Evolutionary conservation across 2,888 invertebrate genomes (phyloP).

Genomic region (Trachelus tabidus): DNA sequence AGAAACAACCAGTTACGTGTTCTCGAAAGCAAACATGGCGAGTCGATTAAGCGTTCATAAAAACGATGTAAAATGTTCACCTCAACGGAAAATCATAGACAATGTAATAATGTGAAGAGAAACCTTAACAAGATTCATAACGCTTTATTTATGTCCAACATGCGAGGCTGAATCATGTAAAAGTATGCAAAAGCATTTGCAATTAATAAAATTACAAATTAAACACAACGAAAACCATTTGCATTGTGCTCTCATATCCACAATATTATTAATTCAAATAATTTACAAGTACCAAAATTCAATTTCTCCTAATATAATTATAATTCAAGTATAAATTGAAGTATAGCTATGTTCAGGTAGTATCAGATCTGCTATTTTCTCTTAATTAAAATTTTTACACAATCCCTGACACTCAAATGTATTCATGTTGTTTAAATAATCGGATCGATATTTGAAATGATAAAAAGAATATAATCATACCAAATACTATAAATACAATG

Average conservation of each 20-base stretch:
- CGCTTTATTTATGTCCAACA: neutral
- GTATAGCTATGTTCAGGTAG: neutral
- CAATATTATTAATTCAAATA: neutral
- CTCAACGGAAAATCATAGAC: neutral
- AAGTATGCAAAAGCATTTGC: neutral
- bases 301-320: no score
- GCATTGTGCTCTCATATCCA: neutral
- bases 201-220: neutral
- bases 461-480: neutral
- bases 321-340: neutral
- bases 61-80: neutral
- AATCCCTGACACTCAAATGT: neutral
- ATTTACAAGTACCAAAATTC: no score
- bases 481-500: neutral
- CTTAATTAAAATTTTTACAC: neutral
- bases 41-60: neutral
- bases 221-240: neutral
- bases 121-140: neutral
- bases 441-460: neutral
- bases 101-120: neutral
- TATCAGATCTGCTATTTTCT: neutral
- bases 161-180: neutral
- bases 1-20: slow-evolving; percentile 58
- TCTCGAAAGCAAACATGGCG: slow-evolving; percentile 37
- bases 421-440: neutral